Conservation (phyloP, 2,888 invertebrate species). For the Slavum lentiscoides region DNA sequence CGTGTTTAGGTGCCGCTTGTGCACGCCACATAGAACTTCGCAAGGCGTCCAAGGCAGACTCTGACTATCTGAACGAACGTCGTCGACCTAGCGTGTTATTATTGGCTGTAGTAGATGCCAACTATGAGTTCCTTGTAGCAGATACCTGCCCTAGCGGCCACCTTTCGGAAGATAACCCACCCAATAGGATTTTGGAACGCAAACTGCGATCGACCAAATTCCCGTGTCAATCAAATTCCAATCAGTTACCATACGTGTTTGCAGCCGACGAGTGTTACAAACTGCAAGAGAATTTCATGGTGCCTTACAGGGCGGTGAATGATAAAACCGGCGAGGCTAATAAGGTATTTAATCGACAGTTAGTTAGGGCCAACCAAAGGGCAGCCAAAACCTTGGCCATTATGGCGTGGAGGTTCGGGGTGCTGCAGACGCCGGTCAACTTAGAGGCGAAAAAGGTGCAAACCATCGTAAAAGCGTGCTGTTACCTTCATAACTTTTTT, state of each 20-base stretch:
- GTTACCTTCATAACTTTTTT: conserved; percentile 48
- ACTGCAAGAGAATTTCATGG: conserved; percentile 48
- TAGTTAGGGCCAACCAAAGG: conserved; percentile 42
- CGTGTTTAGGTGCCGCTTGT: conserved; percentile 45
- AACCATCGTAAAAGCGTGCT: conserved; percentile 37
- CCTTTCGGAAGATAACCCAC: conserved; percentile 41
- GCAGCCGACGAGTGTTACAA: conserved; percentile 41
- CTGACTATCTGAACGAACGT: conserved; percentile 46
- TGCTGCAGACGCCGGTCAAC: conserved; percentile 42
- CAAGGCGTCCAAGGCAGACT: conserved; percentile 39
- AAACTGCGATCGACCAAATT: conserved; percentile 26
- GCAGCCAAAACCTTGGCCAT: conserved; percentile 45
- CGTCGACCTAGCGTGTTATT: conserved; percentile 44
- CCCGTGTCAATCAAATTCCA: conserved; percentile 26
- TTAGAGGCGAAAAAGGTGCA: conserved; percentile 46
- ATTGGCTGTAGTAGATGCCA: conserved; percentile 39
- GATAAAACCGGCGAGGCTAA: conserved; percentile 43
- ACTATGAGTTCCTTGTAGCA: conserved; percentile 45
- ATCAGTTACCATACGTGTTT: conserved; percentile 42
- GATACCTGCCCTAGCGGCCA: conserved; percentile 45
- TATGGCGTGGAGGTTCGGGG: conserved; percentile 49
- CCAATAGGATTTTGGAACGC: conserved; percentile 42
- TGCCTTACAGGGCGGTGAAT: conserved; percentile 28
- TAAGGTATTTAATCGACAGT: conserved; percentile 45
- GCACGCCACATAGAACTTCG: conserved; percentile 49